Percentiles rank a stretch among this genome's conserved stretches.
Evolutionary conservation across 2,888 invertebrate species (phyloP).

Genomic region (Chalcis sispes): DNA sequence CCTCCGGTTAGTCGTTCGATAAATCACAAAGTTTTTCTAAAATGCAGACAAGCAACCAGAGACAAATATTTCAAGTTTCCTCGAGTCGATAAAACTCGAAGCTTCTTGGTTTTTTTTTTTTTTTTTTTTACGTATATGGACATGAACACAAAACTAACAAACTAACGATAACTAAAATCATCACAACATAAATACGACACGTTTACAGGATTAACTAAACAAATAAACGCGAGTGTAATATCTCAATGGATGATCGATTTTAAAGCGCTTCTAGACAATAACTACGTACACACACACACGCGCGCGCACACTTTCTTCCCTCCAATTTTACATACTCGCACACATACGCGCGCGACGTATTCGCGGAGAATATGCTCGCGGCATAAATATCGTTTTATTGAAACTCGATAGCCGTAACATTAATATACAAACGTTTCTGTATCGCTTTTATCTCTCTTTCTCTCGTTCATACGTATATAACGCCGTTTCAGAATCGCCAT

Average conservation of each 20-base stretch:
- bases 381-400: neutral
- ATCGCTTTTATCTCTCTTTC: too few relatives aligned
- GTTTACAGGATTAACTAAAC: neutral
- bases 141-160: slow-evolving; percentile 15
- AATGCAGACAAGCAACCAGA: slow-evolving; percentile 42
- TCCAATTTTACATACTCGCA: neutral
- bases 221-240: neutral
- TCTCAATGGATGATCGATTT: too few relatives aligned
- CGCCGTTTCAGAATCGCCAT: too few relatives aligned
- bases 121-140: too few relatives aligned
- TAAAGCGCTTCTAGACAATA: too few relatives aligned
- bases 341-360: neutral
- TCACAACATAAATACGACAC: neutral
- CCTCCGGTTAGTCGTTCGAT: slow-evolving; percentile 16
- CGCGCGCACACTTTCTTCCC: too few relatives aligned
- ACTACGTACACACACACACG: too few relatives aligned
- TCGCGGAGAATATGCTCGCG: neutral
- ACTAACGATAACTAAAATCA: slow-evolving; percentile 13
- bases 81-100: neutral
- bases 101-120: too few relatives aligned
- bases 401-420: neutral
- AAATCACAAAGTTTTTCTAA: neutral
- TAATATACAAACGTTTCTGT: too few relatives aligned
- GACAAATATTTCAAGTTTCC: neutral
- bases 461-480: too few relatives aligned